Percentiles rank a stretch among this genome's conserved stretches.
Conservation (phyloP, 2,113 vertebrate species). For the Leptosomus discolor region DNA sequence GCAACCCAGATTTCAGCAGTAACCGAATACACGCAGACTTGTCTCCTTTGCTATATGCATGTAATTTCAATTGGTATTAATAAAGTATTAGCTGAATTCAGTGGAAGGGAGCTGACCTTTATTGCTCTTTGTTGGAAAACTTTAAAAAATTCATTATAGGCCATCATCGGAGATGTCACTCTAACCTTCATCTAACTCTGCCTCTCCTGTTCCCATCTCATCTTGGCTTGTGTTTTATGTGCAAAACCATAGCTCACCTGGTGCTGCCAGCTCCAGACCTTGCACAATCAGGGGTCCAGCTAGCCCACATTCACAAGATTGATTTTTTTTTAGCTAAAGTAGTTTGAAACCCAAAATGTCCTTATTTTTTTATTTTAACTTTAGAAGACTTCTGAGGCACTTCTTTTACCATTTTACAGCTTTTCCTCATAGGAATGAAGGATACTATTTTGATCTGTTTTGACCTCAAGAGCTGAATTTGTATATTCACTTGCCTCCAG, state of each 20-base stretch:
- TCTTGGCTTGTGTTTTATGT: neutral
- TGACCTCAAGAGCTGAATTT: neutral
- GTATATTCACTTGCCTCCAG: neutral
- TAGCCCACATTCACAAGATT: fast-evolving
- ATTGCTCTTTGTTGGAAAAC: neutral
- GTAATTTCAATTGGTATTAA: neutral
- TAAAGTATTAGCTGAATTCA: neutral
- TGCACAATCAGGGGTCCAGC: neutral
- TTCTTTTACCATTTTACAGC: neutral
- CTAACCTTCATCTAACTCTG: neutral
- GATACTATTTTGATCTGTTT: neutral
- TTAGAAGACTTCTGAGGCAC: neutral
- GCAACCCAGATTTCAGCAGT: neutral
- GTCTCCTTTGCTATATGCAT: neutral
- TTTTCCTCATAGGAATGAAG: neutral
- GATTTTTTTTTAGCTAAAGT: neutral
- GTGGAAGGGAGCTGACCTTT: neutral
- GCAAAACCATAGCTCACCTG: neutral
- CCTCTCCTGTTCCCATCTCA: neutral
- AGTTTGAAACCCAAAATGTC: neutral
- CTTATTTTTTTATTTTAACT: neutral
- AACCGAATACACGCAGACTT: neutral
- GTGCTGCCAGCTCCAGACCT: neutral
- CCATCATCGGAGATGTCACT: neutral
- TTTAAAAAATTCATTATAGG: neutral